Conservation (phyloP, 2,888 invertebrate genomes). For the Orthosia gracilis region DNA sequence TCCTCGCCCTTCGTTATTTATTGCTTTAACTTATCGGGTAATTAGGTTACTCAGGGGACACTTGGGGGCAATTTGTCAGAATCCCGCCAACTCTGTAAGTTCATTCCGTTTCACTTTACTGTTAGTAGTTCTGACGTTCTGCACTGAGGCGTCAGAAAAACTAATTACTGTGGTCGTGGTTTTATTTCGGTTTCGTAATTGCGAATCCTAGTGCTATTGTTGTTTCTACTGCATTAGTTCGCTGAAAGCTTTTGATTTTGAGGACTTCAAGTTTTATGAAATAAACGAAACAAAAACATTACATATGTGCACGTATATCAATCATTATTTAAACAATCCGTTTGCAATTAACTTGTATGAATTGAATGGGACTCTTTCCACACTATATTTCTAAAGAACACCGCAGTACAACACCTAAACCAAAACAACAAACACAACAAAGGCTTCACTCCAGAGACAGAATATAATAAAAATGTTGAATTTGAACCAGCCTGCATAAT, state of each 20-base stretch:
- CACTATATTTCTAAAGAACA: neutral
- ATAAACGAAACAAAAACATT: neutral
- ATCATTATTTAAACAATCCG: neutral
- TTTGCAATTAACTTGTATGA: neutral
- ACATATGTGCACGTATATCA: neutral
- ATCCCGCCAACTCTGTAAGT: constrained; percentile 72
- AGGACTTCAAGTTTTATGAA: neutral
- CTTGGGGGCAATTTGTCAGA: constrained; percentile 85
- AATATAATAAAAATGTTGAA: constrained; percentile 62
- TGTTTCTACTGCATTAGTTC: neutral
- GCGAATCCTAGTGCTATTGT: neutral
- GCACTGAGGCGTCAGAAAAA: constrained; percentile 45
- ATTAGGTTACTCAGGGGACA: constrained; percentile 83
- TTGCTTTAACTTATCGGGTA: constrained; percentile 83
- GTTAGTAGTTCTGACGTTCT: constrained; percentile 61
- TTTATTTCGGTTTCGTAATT: constrained; percentile 12
- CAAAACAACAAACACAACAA: constrained; percentile 43
- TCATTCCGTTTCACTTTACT: constrained; percentile 72
- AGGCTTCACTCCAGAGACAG: constrained; percentile 47
- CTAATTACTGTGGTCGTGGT: constrained; percentile 28
- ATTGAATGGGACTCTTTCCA: neutral
- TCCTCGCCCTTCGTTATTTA: constrained; percentile 75
- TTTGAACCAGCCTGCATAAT: constrained; percentile 69
- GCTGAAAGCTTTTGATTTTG: neutral
- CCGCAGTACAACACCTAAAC: constrained; percentile 10